Base-by-base conservation (phyloP, 2,113 vertebrate species). In the Cyprinodon variegatus region DNA sequence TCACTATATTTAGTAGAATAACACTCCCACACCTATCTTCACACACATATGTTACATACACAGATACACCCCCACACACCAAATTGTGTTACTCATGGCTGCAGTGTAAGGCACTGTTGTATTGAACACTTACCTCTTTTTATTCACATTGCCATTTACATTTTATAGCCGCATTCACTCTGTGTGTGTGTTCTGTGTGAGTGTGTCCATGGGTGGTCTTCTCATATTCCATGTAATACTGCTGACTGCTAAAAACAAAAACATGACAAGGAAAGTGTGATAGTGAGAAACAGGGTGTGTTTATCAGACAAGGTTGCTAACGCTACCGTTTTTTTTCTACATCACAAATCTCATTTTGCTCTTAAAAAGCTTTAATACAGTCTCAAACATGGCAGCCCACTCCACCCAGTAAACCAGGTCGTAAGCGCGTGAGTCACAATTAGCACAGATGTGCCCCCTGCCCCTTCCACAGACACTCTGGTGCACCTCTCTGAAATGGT, bases 211-310 rank as follows among this genome's bases (percentile, higher is more conserved):
- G 85, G 64, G 73, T 37, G 74, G 37, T 85, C 82, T 59, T 88
- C 85, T 92, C 86, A 61, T 88, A 74, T 93, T 93, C 74, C 85
- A 70, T 88, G 82, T 76, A 78, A 84, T 74, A 50, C 82, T 81
- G 83, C 79, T 38, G 62, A 79, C 87, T 88, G 87, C 90, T 93
- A 93, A 91, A 92, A 91, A 92, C 90, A 81, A 92, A 91, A 87
- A 92, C 78, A 84, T 90, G 87, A 93, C 86, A 81, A 80, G 83
- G 86, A 89, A 92, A 87, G 90, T 92, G 90, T 90, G 83, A 79
- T 87, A 83, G 75, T 82, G 79, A 83, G 78, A 83, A 78, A 84
- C 61, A 67, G 10, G 74, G 60, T 67, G 36, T 36, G 48, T 81
- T 65, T 76, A 67, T 72, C 59, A 74, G 45, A 36, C 15, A 4